Evolutionary conservation across 2,888 invertebrate genomes (phyloP), one percentile per base, ranked within the genome.

Genomic region (Ctenicera cuprea): DNA sequence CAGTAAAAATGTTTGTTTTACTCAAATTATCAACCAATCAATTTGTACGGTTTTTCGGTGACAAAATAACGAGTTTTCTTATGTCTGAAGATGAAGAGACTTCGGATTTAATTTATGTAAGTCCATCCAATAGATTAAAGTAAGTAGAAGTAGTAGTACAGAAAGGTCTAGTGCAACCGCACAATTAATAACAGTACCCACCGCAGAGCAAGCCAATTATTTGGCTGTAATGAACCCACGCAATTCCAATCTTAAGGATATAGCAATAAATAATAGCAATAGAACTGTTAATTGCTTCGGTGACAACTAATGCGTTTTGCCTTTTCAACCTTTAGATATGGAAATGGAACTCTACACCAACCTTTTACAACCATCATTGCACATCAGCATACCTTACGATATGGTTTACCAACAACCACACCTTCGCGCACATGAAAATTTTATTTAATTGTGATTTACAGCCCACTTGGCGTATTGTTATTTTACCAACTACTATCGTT

Each of bases 171-270:
- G 38, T 59, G 59, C 33, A 59, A 38, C 59, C 59, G 20, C 41
- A 59, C 14, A 59, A 59, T 38, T 38, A 59, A 20, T 54, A 59
- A 14, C 16, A 0, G 59, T 20, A 33, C 18, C 33, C 59, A 37
- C 37, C 57, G 57, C 59, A 59, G 41, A 41, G 38, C 37, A 38
- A 59, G 59, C 59, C 59, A 59, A 59, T 59, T 59, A 59, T 59
- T 59, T 41, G 59, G 59, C 95, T 95, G 85, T 54, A 85, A 82
- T 48, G 57, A 59, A 68, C 67, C 67, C 48, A 68, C 67, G 41
- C 67, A 68, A 18, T 59, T 68, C 43, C 59, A 59, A 68, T 68
- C 67, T 38, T 45, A 30, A 57, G 18, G 37, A 57, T 57, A 33
- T 30, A 37, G 67, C 37, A 26, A 68, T 68, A 68, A 68, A 68